Evolutionary conservation across 2,113 vertebrate genomes (phyloP), one percentile per base, ranked within the genome.

Genomic region (Salvelinus alpinus): DNA sequence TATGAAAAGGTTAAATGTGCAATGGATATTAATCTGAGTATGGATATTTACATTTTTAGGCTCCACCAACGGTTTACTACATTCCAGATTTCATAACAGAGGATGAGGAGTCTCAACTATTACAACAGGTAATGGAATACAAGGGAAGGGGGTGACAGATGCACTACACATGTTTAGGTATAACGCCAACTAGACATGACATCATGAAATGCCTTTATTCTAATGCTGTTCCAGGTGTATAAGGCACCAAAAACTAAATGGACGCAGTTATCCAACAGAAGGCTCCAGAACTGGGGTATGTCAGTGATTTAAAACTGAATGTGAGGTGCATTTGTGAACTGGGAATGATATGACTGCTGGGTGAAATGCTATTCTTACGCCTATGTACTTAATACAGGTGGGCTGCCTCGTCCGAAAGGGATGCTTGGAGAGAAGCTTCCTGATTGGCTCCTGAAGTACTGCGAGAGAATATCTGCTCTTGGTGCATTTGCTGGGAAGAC

Each of bases 161-260:
- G 51, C 51, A 18, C 51, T 54, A 3, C 51, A 44, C 38, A 44
- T 44, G 38, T 44, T 11, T 44, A 11, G 38, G 38, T 44, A 44
- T 44, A 44, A 44, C 9, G 11, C 11, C 38, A 44, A 9, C 9
- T 44, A 12, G 38, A 44, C 38, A 44, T 11, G 38, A 44, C 38
- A 44, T 44, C 7, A 38, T 38, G 38, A 38, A 38, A 38, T 44
- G 38, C 38, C 38, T 44, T 44, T 44, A 44, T 44, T 44, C 38
- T 44, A 20, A 14, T 2, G 6, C 4, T 70, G 70, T 76, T 51
- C 12, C 79, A 94, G 94, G 94, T 97, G 62, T 95, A 95, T 66
- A 94, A 90, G 76, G 94, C 95, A 27, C 96, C 96, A n/a, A 96
- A 94, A 77, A 94, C 94, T 22, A 97, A 97, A 78, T 97, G 96